phyloP scores from a whole-genome alignment of 2,797 vertebrate genomes.

The Sebastes trivittatus region DNA sequence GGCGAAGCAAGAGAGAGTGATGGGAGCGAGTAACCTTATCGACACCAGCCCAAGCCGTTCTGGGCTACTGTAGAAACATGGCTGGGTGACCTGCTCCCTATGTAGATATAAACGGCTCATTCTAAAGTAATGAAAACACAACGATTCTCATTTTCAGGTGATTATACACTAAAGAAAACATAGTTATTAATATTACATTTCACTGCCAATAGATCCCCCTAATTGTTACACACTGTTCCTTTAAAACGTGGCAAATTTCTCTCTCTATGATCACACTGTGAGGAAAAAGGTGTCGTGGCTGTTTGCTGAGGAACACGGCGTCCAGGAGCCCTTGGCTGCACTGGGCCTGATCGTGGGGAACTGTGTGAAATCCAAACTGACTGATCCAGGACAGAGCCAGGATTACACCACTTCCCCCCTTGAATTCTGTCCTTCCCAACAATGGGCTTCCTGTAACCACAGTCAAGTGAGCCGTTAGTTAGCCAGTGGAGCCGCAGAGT shows the following conservation, averaged over 20 bases:
- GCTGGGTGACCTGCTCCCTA: no score
- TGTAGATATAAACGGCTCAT: no score
- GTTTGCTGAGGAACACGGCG: constrained; percentile 73
- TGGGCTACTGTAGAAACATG: no score
- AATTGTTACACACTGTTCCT: no score
- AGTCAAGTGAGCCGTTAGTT: constrained; percentile 85
- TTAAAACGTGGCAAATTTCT: background rate
- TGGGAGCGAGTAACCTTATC: no score
- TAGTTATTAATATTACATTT: no score
- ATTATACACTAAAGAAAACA: no score
- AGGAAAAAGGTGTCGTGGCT: constrained; percentile 58
- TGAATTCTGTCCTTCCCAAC: constrained; percentile 78
- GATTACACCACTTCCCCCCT: constrained; percentile 85
- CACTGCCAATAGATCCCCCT: no score
- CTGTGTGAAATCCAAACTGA: constrained; percentile 89
- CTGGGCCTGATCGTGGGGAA: constrained; percentile 70
- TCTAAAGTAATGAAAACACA: no score
- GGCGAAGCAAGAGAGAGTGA: no score
- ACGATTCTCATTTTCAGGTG: accelerated
- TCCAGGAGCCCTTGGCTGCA: constrained; percentile 76
- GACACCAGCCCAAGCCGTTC: no score
- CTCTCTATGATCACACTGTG: constrained; percentile 50
- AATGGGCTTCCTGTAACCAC: constrained; percentile 85
- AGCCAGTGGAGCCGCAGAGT: constrained; percentile 74
- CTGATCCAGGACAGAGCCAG: constrained; percentile 88